Conservation (phyloP, 2,113 vertebrate genomes). For the Eubucco bourcierii region DNA sequence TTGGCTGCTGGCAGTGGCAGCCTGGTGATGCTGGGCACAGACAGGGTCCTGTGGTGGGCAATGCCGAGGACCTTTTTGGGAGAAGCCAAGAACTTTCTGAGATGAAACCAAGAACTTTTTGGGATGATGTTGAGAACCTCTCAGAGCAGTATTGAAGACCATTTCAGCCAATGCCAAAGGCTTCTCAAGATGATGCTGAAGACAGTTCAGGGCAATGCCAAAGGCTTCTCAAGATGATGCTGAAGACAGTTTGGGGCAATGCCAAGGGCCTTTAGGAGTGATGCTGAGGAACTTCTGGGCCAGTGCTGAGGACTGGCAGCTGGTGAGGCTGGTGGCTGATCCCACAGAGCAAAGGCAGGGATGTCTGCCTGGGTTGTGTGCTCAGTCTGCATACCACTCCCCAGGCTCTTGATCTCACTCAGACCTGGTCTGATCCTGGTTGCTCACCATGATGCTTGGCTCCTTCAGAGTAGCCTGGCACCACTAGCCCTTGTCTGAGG, state of each 20-base stretch:
- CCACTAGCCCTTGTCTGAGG: rapidly evolving
- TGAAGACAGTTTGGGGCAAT: not conserved
- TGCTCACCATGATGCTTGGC: not conserved
- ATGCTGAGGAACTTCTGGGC: not conserved
- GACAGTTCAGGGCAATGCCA: no score
- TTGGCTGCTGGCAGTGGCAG: not conserved
- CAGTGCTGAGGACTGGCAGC: rapidly evolving
- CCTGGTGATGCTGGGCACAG: not conserved
- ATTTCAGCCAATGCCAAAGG: no score
- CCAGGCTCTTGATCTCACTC: rapidly evolving
- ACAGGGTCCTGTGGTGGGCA: rapidly evolving
- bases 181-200: no score
- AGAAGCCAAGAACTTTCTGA: not conserved
- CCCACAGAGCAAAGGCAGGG: no score
- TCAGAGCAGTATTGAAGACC: rapidly evolving
- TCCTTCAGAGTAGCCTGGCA: not conserved
- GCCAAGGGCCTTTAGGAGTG: rapidly evolving
- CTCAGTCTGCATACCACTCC: not conserved
- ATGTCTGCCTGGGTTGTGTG: rapidly evolving
- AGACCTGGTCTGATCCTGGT: not conserved
- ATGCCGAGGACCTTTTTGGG: not conserved
- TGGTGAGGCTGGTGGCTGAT: not conserved
- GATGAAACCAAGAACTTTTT: not conserved
- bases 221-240: no score
- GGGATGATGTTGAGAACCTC: not conserved